Base-by-base conservation (phyloP, 2,113 vertebrate species). In the Grus americana region DNA sequence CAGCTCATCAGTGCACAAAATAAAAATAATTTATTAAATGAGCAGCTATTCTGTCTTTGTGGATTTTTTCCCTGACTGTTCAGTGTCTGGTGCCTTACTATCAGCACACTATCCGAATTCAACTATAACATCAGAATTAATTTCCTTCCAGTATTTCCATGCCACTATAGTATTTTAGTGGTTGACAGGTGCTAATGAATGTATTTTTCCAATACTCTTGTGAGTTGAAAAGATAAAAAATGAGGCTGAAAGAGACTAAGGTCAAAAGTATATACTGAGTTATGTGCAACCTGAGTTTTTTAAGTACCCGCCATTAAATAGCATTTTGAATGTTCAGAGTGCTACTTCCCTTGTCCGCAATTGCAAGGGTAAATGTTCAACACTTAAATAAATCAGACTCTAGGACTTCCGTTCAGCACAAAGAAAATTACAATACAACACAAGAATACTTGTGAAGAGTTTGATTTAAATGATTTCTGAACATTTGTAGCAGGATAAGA, bases 231-330 rank as follows among this genome's bases (percentile, higher is more conserved):
- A 58, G 27, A 75, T 44, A 50, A 87, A 96, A 96, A 87, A 61
- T 49, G 29, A 68, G 57, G 7, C 47, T 88, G 15, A 40, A 29
- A 86, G 63, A 91, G 26, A 67, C 29, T 92, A 89, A 85, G 52
- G 59, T 81, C 68, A 85, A 79, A 93, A 84, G 14, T 52, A 63
- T 63, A 74, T 15, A 84, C 24, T 55, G 74, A 79, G 5, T 83
- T 82, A 92, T 20, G n/a, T 65, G 47, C 42, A 70, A 50, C 55
- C n/a, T 34, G 59, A 86, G 52, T 55, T 95, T 85, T 88, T 88
- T 83, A 95, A 92, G 79, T 84, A 74, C 79, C 36, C 21, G 34
- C 63, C 59, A 95, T 80, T 78, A 96, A 88, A 90, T 15, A 86
- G 61, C 24, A 29, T 68, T 94, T 89, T 79, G 62, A 90, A 79